A percentile compares a stretch with the other conserved stretches of the same genome.
phyloP scores from a whole-genome alignment of 2,113 vertebrate species.

The Pycnonotus jocosus region DNA sequence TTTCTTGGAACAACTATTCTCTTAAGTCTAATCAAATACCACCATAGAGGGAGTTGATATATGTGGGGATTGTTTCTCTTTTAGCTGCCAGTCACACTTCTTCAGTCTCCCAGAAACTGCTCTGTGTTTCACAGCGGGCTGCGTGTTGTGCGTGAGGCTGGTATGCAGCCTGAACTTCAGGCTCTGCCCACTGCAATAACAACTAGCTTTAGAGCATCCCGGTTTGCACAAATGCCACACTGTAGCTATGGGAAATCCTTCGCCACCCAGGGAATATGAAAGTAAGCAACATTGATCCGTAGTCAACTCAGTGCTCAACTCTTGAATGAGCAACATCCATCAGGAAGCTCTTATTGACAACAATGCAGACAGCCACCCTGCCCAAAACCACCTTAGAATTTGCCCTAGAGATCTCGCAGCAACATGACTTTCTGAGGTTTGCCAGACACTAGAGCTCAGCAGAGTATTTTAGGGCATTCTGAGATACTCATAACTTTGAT shows the following conservation, averaged over 20 bases:
- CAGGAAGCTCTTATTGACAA: not conserved
- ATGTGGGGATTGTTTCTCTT: not conserved
- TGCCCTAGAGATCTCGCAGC: not conserved
- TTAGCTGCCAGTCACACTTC: not conserved
- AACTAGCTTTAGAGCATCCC: not conserved
- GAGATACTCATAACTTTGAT: not conserved
- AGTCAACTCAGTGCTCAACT: not conserved
- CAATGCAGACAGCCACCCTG: not conserved
- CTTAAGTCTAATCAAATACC: not conserved
- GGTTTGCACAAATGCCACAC: not conserved
- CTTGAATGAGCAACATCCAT: not conserved
- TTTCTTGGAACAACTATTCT: not conserved
- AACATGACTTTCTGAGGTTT: not conserved
- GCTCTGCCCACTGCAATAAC: not conserved
- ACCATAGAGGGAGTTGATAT: not conserved
- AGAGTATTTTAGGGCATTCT: not conserved
- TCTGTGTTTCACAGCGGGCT: rapidly evolving
- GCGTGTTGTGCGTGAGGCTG: rapidly evolving
- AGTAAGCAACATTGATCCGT: not conserved
- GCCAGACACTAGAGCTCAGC: not conserved
- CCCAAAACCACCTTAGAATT: not conserved
- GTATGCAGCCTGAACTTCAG: not conserved
- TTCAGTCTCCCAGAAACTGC: not conserved
- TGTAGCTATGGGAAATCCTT: not conserved
- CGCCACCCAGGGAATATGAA: not conserved